phyloP scores from a whole-genome alignment of 2,888 invertebrate genomes.

The Polyommatus iphigenia region DNA sequence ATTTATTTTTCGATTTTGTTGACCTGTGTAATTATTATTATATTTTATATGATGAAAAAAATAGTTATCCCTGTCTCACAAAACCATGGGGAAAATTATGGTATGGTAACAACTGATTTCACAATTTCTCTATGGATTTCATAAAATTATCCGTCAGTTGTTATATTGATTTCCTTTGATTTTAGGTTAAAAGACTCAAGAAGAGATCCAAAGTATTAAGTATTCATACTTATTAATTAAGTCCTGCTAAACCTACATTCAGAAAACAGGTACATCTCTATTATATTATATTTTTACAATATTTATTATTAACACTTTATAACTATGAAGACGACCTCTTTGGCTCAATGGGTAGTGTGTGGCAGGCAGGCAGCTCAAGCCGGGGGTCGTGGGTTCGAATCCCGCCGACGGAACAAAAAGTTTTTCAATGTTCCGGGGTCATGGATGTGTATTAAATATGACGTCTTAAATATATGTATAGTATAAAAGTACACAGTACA shows the following conservation, averaged over 20 bases:
- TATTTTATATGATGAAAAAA: slow-evolving; percentile 31
- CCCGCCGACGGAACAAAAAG: no score
- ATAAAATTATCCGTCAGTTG: background rate
- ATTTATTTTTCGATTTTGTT: no score
- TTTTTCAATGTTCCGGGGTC: no score
- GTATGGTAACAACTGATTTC: slow-evolving; percentile 19
- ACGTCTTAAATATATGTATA: no score
- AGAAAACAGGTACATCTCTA: background rate
- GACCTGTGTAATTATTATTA: no score
- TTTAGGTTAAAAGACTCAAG: background rate
- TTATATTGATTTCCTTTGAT: background rate
- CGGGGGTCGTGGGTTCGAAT: no score
- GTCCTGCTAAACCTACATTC: background rate
- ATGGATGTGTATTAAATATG: no score
- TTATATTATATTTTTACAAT: background rate
- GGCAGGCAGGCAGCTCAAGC: no score
- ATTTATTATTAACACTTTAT: no score
- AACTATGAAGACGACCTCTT: no score
- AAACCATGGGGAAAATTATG: slow-evolving; percentile 33
- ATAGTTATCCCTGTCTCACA: slow-evolving; percentile 30
- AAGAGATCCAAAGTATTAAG: background rate
- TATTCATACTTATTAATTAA: background rate
- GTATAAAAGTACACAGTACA: no score
- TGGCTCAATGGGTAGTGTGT: no score
- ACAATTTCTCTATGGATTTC: background rate